These are phyloP conservation scores for Ametastegia equiseti DNA, from an alignment of 2,888 invertebrate species.

Conservation along the genomic window DNA sequence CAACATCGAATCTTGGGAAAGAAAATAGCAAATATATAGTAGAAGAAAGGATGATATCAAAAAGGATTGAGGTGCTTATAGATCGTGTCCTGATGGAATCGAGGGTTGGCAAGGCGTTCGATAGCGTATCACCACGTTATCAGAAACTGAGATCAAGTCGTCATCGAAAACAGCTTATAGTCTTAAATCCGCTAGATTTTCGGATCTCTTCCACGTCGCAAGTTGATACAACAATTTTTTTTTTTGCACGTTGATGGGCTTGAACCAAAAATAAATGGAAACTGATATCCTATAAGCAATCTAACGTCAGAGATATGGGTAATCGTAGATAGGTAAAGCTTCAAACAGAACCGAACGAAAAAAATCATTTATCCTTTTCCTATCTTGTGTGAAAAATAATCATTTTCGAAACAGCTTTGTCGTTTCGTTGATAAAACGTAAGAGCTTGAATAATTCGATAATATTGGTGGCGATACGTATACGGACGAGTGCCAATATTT, in stretches of 20 bases:
- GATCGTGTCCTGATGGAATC: slow-evolving; percentile 9
- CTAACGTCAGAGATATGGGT: not conserved
- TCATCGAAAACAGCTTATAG: slow-evolving; percentile 24
- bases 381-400: not conserved
- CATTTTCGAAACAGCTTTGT: not conserved
- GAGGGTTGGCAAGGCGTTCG: not conserved
- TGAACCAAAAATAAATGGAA: not conserved
- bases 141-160: slow-evolving; percentile 30
- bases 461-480: not conserved
- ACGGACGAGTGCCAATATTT: not conserved
- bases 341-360: not conserved
- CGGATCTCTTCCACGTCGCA: not conserved
- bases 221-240: slow-evolving; percentile 2
- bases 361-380: no score
- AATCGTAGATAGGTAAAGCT: not conserved
- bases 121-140: slow-evolving; percentile 5
- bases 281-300: not conserved
- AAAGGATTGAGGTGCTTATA: slow-evolving; percentile 24
- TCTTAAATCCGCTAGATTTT: slow-evolving; percentile 16
- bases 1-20: not conserved
- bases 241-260: not conserved
- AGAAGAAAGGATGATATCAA: not conserved
- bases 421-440: not conserved
- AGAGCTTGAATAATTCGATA: not conserved
- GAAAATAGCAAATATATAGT: not conserved